Evolutionary conservation across 2,113 vertebrate species (phyloP).

Genomic region (Terrapene triunguis): DNA sequence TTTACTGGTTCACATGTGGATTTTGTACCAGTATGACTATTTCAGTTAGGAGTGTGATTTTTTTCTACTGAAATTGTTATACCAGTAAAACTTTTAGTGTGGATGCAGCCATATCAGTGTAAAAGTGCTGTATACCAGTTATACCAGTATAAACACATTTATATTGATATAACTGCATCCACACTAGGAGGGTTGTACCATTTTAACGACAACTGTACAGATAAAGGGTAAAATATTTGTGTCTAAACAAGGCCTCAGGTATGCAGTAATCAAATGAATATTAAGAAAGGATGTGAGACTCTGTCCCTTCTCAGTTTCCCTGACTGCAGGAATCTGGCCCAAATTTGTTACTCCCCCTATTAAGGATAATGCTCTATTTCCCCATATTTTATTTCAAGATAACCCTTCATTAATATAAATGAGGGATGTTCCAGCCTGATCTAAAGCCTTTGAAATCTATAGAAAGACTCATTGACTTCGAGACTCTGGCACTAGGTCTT

Average conservation of each 20-base stretch:
- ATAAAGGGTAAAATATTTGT: not conserved
- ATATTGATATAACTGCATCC: not conserved
- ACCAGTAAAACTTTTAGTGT: not conserved
- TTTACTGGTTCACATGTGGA: no score
- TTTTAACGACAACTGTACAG: not conserved
- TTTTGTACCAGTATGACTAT: no score
- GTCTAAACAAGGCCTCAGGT: not conserved
- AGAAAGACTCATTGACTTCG: no score
- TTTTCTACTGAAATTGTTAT: not conserved
- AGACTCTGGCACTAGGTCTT: not conserved
- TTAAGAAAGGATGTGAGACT: not conserved
- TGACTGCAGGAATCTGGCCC: not conserved
- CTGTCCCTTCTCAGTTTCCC: not conserved
- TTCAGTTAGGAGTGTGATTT: not conserved
- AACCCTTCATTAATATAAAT: not conserved
- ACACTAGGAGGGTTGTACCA: not conserved
- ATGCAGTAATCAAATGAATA: not conserved
- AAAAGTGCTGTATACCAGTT: no score
- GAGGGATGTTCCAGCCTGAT: not conserved
- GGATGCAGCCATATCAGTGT: no score
- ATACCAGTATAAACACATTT: no score
- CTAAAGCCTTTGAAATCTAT: no score
- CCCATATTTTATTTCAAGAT: not conserved
- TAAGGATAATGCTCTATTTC: not conserved
- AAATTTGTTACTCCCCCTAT: not conserved